Evolutionary conservation across 2,113 vertebrate genomes (phyloP).

Genomic region (Sylvia atricapilla): DNA sequence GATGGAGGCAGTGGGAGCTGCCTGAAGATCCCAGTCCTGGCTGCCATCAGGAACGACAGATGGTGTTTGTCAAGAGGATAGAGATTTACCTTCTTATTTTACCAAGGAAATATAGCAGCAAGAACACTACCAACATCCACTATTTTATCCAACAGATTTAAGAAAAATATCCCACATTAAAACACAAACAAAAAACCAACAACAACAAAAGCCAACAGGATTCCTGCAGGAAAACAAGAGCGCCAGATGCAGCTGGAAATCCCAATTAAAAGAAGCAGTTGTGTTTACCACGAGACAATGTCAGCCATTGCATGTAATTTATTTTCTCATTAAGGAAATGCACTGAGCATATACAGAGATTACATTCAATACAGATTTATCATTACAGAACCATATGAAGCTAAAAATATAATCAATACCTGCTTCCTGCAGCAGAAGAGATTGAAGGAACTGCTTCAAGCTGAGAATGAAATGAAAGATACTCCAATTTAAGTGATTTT

Average conservation of each 20-base stretch:
- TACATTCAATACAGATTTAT: background rate
- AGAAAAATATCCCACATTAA: background rate
- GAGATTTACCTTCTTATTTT: slow-evolving; percentile 27
- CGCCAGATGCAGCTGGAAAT: background rate
- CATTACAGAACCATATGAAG: background rate
- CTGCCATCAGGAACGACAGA: background rate
- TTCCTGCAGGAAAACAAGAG: background rate
- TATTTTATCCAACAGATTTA: background rate
- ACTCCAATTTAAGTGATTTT: background rate
- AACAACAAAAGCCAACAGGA: background rate
- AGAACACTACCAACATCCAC: background rate
- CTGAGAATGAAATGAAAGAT: background rate
- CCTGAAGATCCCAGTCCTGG: background rate
- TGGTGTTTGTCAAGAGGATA: slow-evolving; percentile 35
- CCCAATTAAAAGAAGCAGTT: background rate
- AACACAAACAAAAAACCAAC: background rate
- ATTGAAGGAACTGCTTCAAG: background rate
- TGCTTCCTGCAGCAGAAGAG: background rate
- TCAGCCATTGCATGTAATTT: background rate
- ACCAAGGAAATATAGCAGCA: background rate
- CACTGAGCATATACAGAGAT: background rate
- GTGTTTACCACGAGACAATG: background rate
- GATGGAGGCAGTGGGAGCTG: background rate
- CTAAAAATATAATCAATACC: background rate
- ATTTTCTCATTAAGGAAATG: slow-evolving; percentile 36